Base-by-base conservation (phyloP, 2,797 vertebrate genomes). In the Meda fulgida region DNA sequence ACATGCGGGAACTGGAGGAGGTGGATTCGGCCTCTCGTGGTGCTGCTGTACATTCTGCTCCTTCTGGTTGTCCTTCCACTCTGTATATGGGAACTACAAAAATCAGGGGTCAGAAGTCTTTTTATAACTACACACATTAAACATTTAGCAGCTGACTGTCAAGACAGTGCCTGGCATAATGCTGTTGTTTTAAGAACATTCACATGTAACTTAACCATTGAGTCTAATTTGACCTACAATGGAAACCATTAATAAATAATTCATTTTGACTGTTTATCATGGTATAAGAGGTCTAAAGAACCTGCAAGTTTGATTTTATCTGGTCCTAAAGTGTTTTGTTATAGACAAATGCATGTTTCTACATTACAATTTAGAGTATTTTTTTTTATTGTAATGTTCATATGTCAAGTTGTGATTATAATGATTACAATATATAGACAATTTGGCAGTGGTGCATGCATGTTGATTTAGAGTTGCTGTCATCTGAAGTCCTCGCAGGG, bases 1-100 rank as follows among this genome's bases (percentile, higher is more conserved):
- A 97, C 97, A 53, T 98, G 96, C 92, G 97, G 96, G 75, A 97
- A 99, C 93, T 99, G 98, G 98, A 97, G 97, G 86, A 94, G 96
- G 82, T 99, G 97, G 98, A 99, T 99, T 82, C 96, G 97, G 78
- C 97, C 97, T 29, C 92, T 99, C 90, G 97, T 97, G 48, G 95
- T 97, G 36, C 84, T 97, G 34, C 84, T 99, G 58, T 99, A 99
- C 83, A 92, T 97, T 36, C 87, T 96, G 89, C 92, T 97, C 83
- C 91, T 99, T 13, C 82, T 98, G 78, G 95, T 98, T 81, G 96
- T 96, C 3, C 91, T 99, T 79, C 97, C 97, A 0, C 83, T 99
- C 0, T 97, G 97, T 92, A 91, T 98, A 34, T 99, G 97, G 98
- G 96, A 99, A 72, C 92, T 99, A 86, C 97, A 98, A 92, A 97